phyloP scores from a whole-genome alignment of 2,888 invertebrate genomes.

The Drosophila mulleri region DNA sequence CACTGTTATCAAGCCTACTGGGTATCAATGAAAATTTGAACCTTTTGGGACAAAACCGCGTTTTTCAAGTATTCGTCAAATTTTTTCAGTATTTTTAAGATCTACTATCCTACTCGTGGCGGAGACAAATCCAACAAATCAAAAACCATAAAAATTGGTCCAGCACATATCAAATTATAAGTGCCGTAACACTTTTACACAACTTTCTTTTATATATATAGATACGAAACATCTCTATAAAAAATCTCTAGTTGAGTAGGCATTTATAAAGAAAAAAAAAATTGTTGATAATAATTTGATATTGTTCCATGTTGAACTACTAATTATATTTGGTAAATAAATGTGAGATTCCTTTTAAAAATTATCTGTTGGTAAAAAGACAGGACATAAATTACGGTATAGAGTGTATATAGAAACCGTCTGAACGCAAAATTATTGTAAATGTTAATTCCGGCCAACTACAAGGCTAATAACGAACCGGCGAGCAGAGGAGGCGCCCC shows the following conservation, averaged over 20 bases:
- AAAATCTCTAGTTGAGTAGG: slow-evolving; percentile 43
- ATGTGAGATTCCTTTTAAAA: slow-evolving; percentile 66
- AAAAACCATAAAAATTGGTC: no score
- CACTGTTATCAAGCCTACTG: no score
- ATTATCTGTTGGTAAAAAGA: slow-evolving; percentile 69
- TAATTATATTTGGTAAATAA: slow-evolving; percentile 64
- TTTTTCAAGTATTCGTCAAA: no score
- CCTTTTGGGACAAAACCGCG: no score
- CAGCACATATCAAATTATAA: no score
- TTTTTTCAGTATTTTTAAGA: no score
- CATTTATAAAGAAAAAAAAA: slow-evolving; percentile 24
- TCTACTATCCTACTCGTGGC: no score
- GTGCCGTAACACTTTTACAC: no score
- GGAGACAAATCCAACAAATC: no score
- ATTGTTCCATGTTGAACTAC: slow-evolving; percentile 39
- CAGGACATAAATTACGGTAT: slow-evolving; percentile 49
- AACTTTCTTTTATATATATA: no score
- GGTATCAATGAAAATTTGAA: no score
- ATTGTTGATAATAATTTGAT: slow-evolving; percentile 28
- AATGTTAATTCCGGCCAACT: slow-evolving; percentile 39
- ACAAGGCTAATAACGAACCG: slow-evolving; percentile 10
- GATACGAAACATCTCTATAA: neutral
- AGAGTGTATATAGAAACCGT: slow-evolving; percentile 17
- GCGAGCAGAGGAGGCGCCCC: slow-evolving; percentile 13
- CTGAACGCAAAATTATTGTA: slow-evolving; percentile 56